These are phyloP conservation scores for Patiria pectinifera DNA, from an alignment of 53 echinoderm and acorn worm species.

Conservation along the genomic window DNA sequence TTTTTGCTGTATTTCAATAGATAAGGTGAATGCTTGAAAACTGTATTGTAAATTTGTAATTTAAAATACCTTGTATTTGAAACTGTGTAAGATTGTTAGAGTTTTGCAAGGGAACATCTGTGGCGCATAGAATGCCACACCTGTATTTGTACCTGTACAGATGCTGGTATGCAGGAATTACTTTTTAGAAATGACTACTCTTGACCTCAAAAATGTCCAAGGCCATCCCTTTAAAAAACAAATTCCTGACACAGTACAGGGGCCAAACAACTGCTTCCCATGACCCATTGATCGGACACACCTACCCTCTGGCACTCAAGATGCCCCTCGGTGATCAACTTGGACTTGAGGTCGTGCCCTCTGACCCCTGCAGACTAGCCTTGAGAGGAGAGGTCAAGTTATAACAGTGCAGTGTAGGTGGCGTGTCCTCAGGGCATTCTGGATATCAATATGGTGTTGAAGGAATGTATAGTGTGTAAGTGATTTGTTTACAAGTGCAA, in stretches of 20 bases:
- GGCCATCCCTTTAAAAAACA: not conserved
- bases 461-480: not conserved
- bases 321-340: conserved; percentile 39
- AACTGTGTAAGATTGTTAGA: too few species aligned
- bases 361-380: not conserved
- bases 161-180: not conserved
- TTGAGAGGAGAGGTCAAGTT: conserved; percentile 22
- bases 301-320: conserved; percentile 29
- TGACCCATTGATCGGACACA: conserved; percentile 47
- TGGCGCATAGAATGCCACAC: too few species aligned
- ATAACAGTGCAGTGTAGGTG: conserved; percentile 2
- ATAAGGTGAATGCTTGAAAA: too few species aligned
- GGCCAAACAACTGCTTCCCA: conserved; percentile 23
- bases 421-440: not conserved
- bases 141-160: not conserved
- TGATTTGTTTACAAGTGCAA: conserved; percentile 32
- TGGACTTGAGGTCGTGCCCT: conserved; percentile 43
- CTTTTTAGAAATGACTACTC: not conserved
- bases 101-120: too few species aligned
- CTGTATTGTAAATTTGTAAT: too few species aligned
- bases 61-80: too few species aligned
- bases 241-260: conserved; percentile 14
- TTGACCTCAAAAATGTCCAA: conserved; percentile 18
- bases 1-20: too few species aligned
- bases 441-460: conserved; percentile 15